Base-by-base conservation (phyloP, 2,888 invertebrate genomes). In the Pyrrhosoma nymphula region DNA sequence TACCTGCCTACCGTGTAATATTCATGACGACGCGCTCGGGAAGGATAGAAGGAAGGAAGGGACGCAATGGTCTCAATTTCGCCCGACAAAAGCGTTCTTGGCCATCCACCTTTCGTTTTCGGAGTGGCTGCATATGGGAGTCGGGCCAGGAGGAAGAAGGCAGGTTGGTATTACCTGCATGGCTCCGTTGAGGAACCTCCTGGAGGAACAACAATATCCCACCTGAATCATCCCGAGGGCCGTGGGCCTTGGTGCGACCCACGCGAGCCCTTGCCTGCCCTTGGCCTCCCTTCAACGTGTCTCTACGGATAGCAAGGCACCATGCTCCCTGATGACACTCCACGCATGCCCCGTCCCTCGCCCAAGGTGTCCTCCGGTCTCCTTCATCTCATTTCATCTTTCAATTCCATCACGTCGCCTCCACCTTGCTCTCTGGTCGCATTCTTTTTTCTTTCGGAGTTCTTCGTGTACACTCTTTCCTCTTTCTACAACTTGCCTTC, bases 81-180 rank as follows among this genome's bases (percentile, higher is more conserved):
- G 69, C 69, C 69, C 69, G 10, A 69, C 69, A 69, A 69, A 69
- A 26, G 69, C 23, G 20, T 69, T 69, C 20, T 69, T 69, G 12
- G 23, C 69, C 69, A 69, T 69, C 23, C 69, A 69, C 69, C 69
- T 69, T 69, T 69, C 69, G 69, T 69, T 69, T 69, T 69, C 69
- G 10, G 69, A 69, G 69, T 69, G 69, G 69, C 69, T 69, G 60
- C 60, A 20, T 60, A 20, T 69, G 60, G 63, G n/a, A 69, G 60
- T 16, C 60, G 60, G 60, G 26, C 69, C 20, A 10, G 26, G 69
- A 69, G 26, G 69, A 26, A 6, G 69, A 26, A 26, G 60, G 60
- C 16, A 60, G 26, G 69, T 69, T n/a, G 10, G 26, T 12, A 69
- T 69, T 69, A 69, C 69, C 69, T 69, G 26, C 26, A 26, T 26